Conservation (phyloP, 2,797 vertebrate species). For the Perodicticus potto region DNA sequence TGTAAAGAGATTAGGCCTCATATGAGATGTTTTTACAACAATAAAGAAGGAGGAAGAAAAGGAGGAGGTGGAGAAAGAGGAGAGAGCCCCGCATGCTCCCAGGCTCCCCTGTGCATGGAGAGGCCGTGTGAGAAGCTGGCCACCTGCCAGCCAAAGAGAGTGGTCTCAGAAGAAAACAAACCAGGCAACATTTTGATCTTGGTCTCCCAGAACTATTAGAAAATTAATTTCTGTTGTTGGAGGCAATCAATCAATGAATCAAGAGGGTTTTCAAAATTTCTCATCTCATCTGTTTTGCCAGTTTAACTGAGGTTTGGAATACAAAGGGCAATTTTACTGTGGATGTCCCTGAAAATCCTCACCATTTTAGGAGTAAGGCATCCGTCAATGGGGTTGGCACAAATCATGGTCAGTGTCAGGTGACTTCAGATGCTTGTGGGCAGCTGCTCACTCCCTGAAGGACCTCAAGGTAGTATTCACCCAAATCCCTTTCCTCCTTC, state of each 20-base stretch:
- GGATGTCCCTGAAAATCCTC: background rate
- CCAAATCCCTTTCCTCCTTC: background rate
- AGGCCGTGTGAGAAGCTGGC: background rate
- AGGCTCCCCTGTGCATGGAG: fast-evolving
- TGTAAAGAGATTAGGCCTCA: background rate
- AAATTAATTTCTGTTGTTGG: background rate
- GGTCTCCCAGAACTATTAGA: background rate
- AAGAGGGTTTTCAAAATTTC: background rate
- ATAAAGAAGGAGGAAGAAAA: background rate
- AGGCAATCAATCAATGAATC: background rate
- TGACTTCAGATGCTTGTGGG: fast-evolving
- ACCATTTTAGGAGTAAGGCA: background rate
- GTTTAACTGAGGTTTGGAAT: background rate
- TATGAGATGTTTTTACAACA: background rate
- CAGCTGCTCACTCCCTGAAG: background rate
- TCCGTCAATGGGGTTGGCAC: background rate
- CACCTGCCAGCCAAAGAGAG: background rate
- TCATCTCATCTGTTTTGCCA: background rate
- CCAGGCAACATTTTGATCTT: background rate
- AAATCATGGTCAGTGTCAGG: background rate
- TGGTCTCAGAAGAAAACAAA: background rate
- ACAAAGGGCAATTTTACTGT: background rate
- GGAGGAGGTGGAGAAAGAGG: background rate
- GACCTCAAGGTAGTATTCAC: background rate
- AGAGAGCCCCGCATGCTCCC: background rate